Conservation (phyloP, 2,797 vertebrate species). For the Hapalemur alaotrensis region DNA sequence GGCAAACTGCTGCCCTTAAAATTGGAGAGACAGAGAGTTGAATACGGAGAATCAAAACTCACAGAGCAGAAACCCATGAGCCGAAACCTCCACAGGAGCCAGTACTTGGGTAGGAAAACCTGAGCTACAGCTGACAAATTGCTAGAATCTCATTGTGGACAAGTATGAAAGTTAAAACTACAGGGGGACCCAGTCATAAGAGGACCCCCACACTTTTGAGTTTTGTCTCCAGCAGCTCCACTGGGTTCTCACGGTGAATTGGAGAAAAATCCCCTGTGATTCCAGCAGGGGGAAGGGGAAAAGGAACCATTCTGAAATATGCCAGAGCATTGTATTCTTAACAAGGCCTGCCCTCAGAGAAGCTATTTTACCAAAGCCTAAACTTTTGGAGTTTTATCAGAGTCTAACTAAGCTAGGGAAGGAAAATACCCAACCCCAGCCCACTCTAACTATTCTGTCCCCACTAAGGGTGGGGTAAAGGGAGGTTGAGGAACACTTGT, state of each 20-base stretch:
- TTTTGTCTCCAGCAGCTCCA: not conserved
- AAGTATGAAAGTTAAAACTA: not conserved
- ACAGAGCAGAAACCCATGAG: not conserved
- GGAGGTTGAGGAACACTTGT: not conserved
- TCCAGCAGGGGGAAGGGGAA: accelerated
- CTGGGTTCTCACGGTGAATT: not conserved
- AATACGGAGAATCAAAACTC: not conserved
- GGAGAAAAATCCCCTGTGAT: not conserved
- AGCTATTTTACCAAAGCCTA: not conserved
- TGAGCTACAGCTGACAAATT: not conserved
- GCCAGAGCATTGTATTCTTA: not conserved
- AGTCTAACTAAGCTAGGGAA: not conserved
- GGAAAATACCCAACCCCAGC: not conserved
- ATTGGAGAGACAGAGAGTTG: not conserved
- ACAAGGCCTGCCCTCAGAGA: not conserved
- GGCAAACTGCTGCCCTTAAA: not conserved
- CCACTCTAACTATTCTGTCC: not conserved
- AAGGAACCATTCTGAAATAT: not conserved
- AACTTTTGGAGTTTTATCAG: not conserved
- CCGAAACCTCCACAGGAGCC: accelerated
- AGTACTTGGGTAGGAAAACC: not conserved
- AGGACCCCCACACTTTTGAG: not conserved
- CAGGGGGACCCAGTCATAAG: not conserved
- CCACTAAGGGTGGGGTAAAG: not conserved
- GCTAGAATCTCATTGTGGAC: not conserved